Evolutionary conservation across 2,113 vertebrate genomes (phyloP).

Genomic region (Phalacrocorax brasilianus): DNA sequence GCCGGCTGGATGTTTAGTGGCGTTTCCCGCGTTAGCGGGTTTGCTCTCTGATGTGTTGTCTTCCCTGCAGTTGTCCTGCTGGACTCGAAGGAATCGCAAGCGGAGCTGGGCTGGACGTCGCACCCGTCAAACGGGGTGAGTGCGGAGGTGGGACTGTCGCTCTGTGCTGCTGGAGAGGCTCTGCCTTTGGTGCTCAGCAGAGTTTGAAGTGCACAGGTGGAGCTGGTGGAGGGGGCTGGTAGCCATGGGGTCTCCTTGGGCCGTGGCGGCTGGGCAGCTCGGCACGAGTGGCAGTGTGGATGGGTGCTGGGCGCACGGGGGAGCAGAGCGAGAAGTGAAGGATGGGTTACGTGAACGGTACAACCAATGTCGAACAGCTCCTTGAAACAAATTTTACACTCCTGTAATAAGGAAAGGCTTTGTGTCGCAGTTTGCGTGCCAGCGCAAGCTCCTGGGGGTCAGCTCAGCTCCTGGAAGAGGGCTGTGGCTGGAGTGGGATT

Average conservation of each 20-base stretch:
- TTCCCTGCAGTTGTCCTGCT: slow-evolving; percentile 84
- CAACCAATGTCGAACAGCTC: fast-evolving
- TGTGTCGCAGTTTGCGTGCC: fast-evolving
- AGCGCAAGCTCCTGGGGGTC: fast-evolving
- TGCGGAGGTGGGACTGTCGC: background rate
- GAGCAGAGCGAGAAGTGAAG: fast-evolving
- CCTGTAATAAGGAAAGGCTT: no score
- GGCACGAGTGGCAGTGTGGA: fast-evolving
- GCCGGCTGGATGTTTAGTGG: fast-evolving
- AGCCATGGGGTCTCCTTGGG: fast-evolving
- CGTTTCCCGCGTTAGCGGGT: fast-evolving
- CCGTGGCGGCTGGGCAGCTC: fast-evolving
- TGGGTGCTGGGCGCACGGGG: fast-evolving
- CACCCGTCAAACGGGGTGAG: slow-evolving; percentile 91
- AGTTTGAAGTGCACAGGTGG: fast-evolving
- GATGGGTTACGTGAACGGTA: fast-evolving
- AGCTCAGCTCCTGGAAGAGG: background rate
- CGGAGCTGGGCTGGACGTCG: slow-evolving; percentile 93
- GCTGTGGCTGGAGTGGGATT: background rate
- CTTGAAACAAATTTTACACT: background rate
- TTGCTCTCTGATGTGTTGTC: background rate
- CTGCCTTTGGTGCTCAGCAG: background rate
- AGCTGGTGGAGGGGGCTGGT: background rate
- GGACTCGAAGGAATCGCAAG: slow-evolving; percentile 96
- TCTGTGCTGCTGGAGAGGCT: fast-evolving